Evolutionary conservation across 2,888 invertebrate genomes (phyloP).

Genomic region (Drosophila affinis): DNA sequence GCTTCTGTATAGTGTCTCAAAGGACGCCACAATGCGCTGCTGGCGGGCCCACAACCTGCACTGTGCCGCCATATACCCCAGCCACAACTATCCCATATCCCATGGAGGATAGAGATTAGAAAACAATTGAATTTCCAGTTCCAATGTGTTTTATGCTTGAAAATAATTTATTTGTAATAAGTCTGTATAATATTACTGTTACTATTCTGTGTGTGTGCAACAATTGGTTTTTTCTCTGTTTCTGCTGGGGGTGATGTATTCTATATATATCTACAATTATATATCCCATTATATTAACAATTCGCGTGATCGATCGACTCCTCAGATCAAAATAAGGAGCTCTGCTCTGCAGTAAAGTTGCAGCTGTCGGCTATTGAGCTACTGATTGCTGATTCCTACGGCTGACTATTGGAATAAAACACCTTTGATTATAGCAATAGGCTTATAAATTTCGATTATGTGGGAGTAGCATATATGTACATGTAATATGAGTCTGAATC

Average conservation of each 20-base stretch:
- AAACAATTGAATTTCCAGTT: slow-evolving; percentile 17
- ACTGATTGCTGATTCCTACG: slow-evolving; percentile 2
- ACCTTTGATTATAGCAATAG: slow-evolving; percentile 18
- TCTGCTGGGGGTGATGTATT: slow-evolving; percentile 7
- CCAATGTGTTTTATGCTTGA: slow-evolving; percentile 60
- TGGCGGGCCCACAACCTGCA: slow-evolving; percentile 88
- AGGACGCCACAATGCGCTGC: slow-evolving; percentile 90
- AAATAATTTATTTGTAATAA: slow-evolving; percentile 73
- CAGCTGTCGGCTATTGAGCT: not conserved
- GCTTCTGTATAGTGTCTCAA: slow-evolving; percentile 88
- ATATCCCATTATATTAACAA: slow-evolving; percentile 33
- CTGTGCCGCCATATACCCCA: slow-evolving; percentile 87
- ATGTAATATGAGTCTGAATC: slow-evolving; percentile 12
- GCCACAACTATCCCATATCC: slow-evolving; percentile 95
- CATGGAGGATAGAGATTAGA: slow-evolving; percentile 5
- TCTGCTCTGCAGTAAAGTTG: slow-evolving; percentile 2
- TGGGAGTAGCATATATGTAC: slow-evolving; percentile 7
- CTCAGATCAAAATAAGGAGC: not conserved
- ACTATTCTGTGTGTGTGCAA: slow-evolving; percentile 43
- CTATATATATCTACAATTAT: slow-evolving; percentile 22
- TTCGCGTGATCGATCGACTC: slow-evolving; percentile 14
- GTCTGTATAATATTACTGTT: too few relatives aligned
- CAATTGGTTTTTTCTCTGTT: slow-evolving; percentile 49
- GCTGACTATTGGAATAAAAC: slow-evolving; percentile 38
- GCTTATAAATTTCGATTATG: slow-evolving; percentile 9